Base-by-base conservation (phyloP, 2,113 vertebrate species). In the Gavialis gangeticus region DNA sequence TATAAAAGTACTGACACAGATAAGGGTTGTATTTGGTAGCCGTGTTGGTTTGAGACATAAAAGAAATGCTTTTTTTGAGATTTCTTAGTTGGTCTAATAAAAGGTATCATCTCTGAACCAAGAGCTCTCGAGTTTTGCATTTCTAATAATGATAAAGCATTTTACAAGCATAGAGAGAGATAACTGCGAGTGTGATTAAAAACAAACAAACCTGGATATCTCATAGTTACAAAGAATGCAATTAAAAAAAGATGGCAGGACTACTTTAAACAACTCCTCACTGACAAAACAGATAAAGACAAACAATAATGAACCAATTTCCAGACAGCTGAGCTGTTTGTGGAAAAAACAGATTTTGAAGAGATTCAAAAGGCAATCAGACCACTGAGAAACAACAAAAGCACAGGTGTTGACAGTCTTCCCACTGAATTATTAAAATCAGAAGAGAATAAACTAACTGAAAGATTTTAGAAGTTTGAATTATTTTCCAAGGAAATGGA, bases 281-380 rank as follows among this genome's bases (percentile, higher is more conserved):
- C 16, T 54, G 63, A 63, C 85, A 80, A 93, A 85, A 93, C 91
- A 84, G 90, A 95, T 85, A 93, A 95, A 94, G 89, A 85, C 92
- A 93, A 87, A 75, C 8, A 89, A 93, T 64, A 93, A 88, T 92
- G 73, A 0, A 84, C 82, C 79, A 89, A 95, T 73, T 96, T 97
- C 78, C 91, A 97, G 94, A 54, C 95, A 96, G 96, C 95, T 95
- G 93, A 96, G 87, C 91, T 89, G 84, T 96, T 93, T 93, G 87
- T 25, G 79, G 87, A 92, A 96, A 80, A 96, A 96, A 79, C 60
- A 89, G 91, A 96, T 77, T 93, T 78, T 77, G 89, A 88, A 97
- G 87, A 93, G 92, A 80, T 95, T 96, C 87, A 95, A 96, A 93
- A 95, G 92, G 91, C 96, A 97, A 95, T 92, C 93, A 92, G 89